These are phyloP conservation scores for Phortica variegata DNA, from an alignment of 1,140 invertebrate genomes.

Conservation along the genomic window DNA sequence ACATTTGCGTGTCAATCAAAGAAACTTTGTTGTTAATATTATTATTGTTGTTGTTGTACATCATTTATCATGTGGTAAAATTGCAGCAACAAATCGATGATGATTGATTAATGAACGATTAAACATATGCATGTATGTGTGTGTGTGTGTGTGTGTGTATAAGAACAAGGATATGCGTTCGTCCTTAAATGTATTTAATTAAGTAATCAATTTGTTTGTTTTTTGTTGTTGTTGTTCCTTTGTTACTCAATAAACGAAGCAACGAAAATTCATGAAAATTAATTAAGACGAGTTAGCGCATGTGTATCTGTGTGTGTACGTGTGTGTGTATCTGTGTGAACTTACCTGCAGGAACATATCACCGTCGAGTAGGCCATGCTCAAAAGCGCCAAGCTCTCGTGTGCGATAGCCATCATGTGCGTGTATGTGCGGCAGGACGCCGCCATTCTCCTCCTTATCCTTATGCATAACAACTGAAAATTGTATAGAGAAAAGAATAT, in stretches of 20 bases:
- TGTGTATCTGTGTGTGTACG: conserved; percentile 1
- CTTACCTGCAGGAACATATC: conserved; percentile 93
- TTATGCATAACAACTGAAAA: conserved; percentile 90
- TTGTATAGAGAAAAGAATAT: conserved; percentile 2
- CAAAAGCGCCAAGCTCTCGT: conserved; percentile 81
- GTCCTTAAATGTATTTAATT: conserved; percentile 19
- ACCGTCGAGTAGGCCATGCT: conserved; percentile 86
- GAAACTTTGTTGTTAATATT: background rate
- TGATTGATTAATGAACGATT: conserved; percentile 37
- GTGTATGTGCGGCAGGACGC: conserved; percentile 58
- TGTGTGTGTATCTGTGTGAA: conserved; percentile 6
- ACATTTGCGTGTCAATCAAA: conserved; percentile 17
- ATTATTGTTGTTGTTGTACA: background rate
- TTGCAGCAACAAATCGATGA: conserved; percentile 20
- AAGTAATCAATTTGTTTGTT: conserved; percentile 45
- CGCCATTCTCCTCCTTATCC: conserved; percentile 79
- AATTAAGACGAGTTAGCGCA: conserved; percentile 30
- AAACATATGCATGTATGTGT: background rate
- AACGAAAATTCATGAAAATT: conserved; percentile 40
- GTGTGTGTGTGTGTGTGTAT: too few species aligned
- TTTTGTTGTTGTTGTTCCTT: too few species aligned
- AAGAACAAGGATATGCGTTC: background rate
- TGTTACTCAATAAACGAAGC: too few species aligned
- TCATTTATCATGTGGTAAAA: background rate
- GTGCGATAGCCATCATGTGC: conserved; percentile 66